Base-by-base conservation (phyloP, 2,797 vertebrate genomes). In the Etheostoma perlongum region DNA sequence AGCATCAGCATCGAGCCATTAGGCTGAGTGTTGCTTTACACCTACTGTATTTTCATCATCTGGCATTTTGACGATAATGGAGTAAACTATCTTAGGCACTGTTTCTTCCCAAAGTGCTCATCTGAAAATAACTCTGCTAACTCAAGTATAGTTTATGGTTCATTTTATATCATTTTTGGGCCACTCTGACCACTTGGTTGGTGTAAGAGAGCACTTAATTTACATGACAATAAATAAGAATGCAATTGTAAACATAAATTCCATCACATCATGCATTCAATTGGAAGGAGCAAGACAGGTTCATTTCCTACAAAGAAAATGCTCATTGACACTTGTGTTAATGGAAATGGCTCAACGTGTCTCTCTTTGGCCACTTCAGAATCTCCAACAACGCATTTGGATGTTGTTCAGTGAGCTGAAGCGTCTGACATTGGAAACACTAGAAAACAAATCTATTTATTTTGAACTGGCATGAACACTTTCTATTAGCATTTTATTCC, bases 11-110 rank as follows among this genome's bases (percentile, higher is more conserved):
- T 74, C 49, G 44, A 80, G 62, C 82, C 83, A 92, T 85, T 87
- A 78, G 67, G 71, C 90, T 91, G 87, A 92, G 89, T 87, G 82
- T 81, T 82, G 73, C 83, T 86, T 87, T 78, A 81, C 86, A 88
- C 85, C 76, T 86, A 79, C 79, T 84, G 77, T 79, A 78, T 88
- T 90, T 89, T 87, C 79, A 87, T 88, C 78, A 82, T 82, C 79
- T 77, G 65, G 70, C 68, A 78, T 89, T 88, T 90, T 84, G 65
- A 86, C 76, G 69, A 84, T 85, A 79, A 78, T 78, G 76, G 73
- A 78, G 67, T 81, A 82, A 89, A 86, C 76, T 79, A 33, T 82
- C 51, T 52, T 2, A 10, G 49, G 70, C 64, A 61, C 54, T 58
- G 5, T 75, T 55, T 83, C 66, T 48, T 69, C 21, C 15, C 46